Conservation (phyloP, 2,888 invertebrate species). For the Steinernema carpocapsae region DNA sequence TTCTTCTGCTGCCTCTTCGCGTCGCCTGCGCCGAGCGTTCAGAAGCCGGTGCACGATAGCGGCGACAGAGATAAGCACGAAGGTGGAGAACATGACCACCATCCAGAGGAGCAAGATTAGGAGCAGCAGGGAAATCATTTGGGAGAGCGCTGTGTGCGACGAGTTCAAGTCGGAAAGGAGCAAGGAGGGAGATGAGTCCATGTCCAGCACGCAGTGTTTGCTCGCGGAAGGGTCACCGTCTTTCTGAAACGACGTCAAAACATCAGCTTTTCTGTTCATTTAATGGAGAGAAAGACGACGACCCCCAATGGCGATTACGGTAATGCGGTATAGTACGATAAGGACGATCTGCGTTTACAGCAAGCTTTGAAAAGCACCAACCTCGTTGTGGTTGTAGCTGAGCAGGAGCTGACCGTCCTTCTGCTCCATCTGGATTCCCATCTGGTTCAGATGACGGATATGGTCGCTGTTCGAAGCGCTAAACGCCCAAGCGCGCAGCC, state of each 20-base stretch:
- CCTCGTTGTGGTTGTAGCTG: constrained; percentile 81
- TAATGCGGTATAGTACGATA: constrained; percentile 28
- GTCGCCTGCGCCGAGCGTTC: not conserved
- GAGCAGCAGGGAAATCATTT: constrained; percentile 46
- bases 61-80: constrained; percentile 36
- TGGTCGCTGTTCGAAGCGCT: constrained; percentile 85
- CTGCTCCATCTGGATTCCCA: constrained; percentile 91
- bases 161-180: constrained; percentile 30
- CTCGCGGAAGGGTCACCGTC: constrained; percentile 36
- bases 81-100: constrained; percentile 40
- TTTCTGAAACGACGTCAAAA: constrained; percentile 36
- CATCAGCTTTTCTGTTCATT: too few species aligned
- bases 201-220: constrained; percentile 36
- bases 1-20: not conserved
- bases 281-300: constrained; percentile 28
- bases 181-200: constrained; percentile 26
- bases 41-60: constrained; percentile 38
- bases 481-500: constrained; percentile 71
- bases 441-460: constrained; percentile 82
- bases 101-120: constrained; percentile 50
- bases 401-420: constrained; percentile 90
- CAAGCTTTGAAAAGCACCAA: constrained; percentile 71
- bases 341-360: not conserved
- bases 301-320: not conserved
- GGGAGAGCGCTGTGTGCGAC: constrained; percentile 42